These are phyloP conservation scores for Bombyx mori DNA, from an alignment of 1,140 invertebrate species.

Conservation along the genomic window ASM3026992v2 NC_085114.1:10058501-10059000, in stretches of 20 bases:
- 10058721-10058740: too few relatives aligned
- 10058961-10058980: not conserved
- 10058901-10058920: constrained; percentile 47
- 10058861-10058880: constrained; percentile 54
- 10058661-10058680: too few relatives aligned
- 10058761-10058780: constrained; percentile 28
- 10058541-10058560: too few relatives aligned
- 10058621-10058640: too few relatives aligned
- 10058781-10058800: constrained; percentile 37
- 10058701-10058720: too few relatives aligned
- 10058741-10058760: not conserved
- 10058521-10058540: too few relatives aligned
- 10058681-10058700: too few relatives aligned
- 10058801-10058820: constrained; percentile 42
- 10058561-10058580: too few relatives aligned
- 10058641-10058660: too few relatives aligned
- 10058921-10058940: constrained; percentile 7
- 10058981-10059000: constrained; percentile 16
- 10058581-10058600: too few relatives aligned
- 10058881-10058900: constrained; percentile 45
- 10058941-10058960: not conserved
- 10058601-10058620: too few relatives aligned
- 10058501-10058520: too few relatives aligned
- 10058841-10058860: constrained; percentile 36
- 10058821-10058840: constrained; percentile 39